Evolutionary conservation across 2,113 vertebrate genomes (phyloP), one percentile per base, ranked within the genome.

Genomic region (Bettongia penicillata): DNA sequence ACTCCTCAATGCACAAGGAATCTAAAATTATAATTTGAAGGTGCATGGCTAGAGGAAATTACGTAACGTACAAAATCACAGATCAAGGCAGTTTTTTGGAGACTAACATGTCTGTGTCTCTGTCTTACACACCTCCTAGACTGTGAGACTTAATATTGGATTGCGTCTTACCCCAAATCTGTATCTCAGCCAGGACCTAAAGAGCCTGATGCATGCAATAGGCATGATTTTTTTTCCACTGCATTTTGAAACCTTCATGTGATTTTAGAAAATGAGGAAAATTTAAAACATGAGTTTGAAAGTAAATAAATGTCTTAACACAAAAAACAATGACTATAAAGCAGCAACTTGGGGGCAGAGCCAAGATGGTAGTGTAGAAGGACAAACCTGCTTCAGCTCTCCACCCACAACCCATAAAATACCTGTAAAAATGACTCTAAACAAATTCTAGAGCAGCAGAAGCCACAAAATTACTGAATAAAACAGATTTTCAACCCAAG

Each of bases 301-400:
- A 61, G 19, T 10, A 89, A 11, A 49, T 43, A 51, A 14, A 61
- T 95, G 19, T 92, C 92, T 96, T 93, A 91, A 90, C 47, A 89
- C 37, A 55, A 1, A 52, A 61, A 19, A 52, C 19, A 91, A 37
- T 68, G 11, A 91, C 89, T 92, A 90, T 84, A 51, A 92, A 90
- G 3, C 51, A 89, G 8, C 57, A 53, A 22, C 53, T 89, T 7
- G 48, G 48, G 48, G 48, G 3, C 48, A 48, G 48, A 48, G 48
- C 48, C 48, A 48, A 48, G 48, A 48, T 48, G 48, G 48, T 48
- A 48, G 48, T 2, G 48, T 48, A 48, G 48, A 48, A 48, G 48
- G 48, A 48, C 48, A 48, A 48, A 48, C 48, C 48, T 48, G 48
- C 48, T 48, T 48, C 48, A 48, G 48, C 3, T 48, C 48, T 48